Percentiles rank a stretch among this genome's conserved stretches.
phyloP scores from a whole-genome alignment of 1,140 invertebrate species.

The Drosophila nigromelanica region DNA sequence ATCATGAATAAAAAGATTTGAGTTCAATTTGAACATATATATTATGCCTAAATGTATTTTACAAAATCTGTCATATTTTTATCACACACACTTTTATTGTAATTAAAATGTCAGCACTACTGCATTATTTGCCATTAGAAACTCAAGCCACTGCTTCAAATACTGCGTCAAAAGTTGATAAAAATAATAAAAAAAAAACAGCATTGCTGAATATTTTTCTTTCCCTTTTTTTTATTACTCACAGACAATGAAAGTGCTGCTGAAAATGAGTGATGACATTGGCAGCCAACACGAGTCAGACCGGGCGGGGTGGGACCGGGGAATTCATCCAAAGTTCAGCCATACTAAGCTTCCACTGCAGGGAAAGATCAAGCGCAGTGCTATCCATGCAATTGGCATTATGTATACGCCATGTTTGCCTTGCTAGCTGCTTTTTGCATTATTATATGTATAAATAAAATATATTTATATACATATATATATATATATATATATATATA shows the following conservation, averaged over 20 bases:
- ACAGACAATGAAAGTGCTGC: conserved; percentile 57
- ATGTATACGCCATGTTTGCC: conserved; percentile 36
- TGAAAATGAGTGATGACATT: conserved; percentile 72
- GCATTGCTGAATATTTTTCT: conserved; percentile 55
- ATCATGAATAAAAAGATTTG: neutral
- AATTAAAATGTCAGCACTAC: neutral
- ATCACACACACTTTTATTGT: neutral
- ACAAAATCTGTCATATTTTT: neutral
- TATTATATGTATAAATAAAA: conserved; percentile 63
- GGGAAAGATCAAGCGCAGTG: conserved; percentile 26
- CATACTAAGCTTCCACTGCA: neutral
- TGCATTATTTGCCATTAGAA: conserved; percentile 26
- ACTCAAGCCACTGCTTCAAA: conserved; percentile 3
- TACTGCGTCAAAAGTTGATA: conserved; percentile 43
- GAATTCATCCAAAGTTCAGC: neutral
- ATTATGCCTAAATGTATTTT: neutral
- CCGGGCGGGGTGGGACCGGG: neutral
- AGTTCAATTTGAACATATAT: neutral
- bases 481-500: no score
- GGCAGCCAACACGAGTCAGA: conserved; percentile 26
- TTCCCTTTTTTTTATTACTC: conserved; percentile 75
- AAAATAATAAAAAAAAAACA: neutral
- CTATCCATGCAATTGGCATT: conserved; percentile 31
- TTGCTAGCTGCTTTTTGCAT: conserved; percentile 19
- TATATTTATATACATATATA: no score